These are phyloP conservation scores for Leptarthrus brevirostris DNA, from an alignment of 2,888 invertebrate species.

Conservation along the genomic window DNA sequence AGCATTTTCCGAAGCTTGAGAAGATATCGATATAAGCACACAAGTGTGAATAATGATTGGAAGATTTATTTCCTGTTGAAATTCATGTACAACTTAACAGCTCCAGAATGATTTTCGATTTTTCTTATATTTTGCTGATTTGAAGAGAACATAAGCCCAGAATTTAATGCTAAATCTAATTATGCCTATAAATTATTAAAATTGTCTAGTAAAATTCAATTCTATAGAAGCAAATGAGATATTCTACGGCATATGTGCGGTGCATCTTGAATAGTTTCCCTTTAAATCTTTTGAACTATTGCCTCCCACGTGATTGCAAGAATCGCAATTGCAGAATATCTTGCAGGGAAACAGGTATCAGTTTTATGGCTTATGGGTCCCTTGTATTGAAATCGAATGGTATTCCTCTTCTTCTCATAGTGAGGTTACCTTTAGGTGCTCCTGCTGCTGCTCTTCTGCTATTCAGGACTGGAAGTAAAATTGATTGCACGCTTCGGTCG, in stretches of 20 bases:
- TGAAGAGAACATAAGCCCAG: no score
- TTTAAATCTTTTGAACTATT: constrained; percentile 11
- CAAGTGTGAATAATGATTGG: constrained; percentile 10
- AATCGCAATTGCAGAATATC: background rate
- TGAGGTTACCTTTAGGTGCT: constrained; percentile 16
- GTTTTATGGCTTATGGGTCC: constrained; percentile 11
- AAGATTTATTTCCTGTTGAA: constrained; percentile 16
- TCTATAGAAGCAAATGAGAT: background rate
- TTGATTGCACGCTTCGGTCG: background rate
- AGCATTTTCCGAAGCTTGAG: constrained; percentile 16
- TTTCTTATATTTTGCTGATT: no score
- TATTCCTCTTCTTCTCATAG: no score
- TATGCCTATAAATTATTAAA: no score
- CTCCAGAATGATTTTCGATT: no score
- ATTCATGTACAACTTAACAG: no score
- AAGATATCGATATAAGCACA: constrained; percentile 8
- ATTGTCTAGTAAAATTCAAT: background rate
- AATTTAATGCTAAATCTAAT: no score
- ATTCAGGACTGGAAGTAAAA: constrained; percentile 17
- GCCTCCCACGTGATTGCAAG: constrained; percentile 25
- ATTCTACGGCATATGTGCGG: background rate
- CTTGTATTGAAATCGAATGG: background rate
- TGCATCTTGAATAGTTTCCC: constrained; percentile 18
- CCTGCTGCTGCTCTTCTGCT: background rate
- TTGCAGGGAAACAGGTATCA: constrained; percentile 33